These are phyloP conservation scores for Pao palembangensis DNA, from an alignment of 2,113 vertebrate genomes.

Conservation along the genomic window DNA sequence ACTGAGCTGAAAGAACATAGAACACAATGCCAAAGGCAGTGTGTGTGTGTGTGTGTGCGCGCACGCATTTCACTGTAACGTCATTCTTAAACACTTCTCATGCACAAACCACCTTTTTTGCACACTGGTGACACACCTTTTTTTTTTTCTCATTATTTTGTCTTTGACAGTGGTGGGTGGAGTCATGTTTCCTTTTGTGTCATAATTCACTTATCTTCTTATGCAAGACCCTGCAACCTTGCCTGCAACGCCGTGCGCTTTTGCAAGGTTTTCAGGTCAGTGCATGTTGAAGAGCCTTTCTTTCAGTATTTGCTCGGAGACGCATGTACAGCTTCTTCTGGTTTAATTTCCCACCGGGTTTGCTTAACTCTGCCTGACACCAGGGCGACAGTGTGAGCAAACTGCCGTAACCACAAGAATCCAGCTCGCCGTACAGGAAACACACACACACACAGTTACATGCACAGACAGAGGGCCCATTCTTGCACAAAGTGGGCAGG, in stretches of 20 bases:
- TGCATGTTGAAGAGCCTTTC: background rate
- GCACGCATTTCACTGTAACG: background rate
- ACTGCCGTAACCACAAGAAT: constrained; percentile 63
- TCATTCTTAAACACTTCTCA: too few species aligned
- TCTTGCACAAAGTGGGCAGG: constrained; percentile 69
- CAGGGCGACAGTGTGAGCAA: constrained; percentile 43
- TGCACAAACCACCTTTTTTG: too few species aligned
- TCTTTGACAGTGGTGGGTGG: background rate
- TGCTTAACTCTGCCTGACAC: constrained; percentile 38
- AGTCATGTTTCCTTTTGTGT: too few species aligned
- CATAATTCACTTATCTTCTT: too few species aligned
- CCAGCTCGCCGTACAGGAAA: constrained; percentile 43
- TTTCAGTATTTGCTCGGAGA: constrained; percentile 4
- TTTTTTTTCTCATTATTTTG: background rate
- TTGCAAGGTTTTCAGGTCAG: constrained; percentile 10
- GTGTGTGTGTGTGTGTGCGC: background rate
- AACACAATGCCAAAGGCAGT: constrained; percentile 41
- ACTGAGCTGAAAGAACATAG: constrained; percentile 52
- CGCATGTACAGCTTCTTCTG: background rate
- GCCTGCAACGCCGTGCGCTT: too few species aligned
- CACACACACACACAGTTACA: constrained; percentile 8
- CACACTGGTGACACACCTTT: background rate
- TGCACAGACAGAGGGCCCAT: constrained; percentile 71
- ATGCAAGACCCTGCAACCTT: too few species aligned
- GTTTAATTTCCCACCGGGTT: constrained; percentile 7